phyloP scores from a whole-genome alignment of 2,888 invertebrate species.

The Ichneumoninae sp. region DNA sequence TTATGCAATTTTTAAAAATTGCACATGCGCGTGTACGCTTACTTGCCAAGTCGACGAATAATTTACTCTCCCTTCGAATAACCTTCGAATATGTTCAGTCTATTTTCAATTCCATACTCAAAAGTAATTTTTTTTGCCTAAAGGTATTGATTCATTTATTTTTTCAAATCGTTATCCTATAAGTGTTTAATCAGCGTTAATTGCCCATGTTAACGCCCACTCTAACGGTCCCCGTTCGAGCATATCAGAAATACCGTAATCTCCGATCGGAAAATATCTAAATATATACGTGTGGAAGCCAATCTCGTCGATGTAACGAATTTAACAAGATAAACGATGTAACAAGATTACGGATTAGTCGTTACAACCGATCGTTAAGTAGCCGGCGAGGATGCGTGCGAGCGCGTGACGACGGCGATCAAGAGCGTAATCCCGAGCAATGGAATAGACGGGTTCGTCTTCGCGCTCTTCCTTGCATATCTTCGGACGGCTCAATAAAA shows the following conservation, averaged over 20 bases:
- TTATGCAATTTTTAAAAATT: too few species aligned
- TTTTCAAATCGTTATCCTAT: not conserved
- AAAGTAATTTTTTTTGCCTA: not conserved
- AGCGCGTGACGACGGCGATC: constrained; percentile 9
- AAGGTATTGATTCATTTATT: not conserved
- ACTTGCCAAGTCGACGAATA: too few species aligned
- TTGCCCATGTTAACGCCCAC: not conserved
- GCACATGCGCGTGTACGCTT: too few species aligned
- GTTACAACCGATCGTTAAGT: constrained; percentile 8
- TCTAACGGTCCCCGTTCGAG: not conserved
- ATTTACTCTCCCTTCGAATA: not conserved
- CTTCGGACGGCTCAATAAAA: constrained; percentile 54
- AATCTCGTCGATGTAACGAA: not conserved
- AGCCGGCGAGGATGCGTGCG: not conserved
- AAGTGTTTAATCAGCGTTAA: not conserved
- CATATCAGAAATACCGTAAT: not conserved
- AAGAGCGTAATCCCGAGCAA: constrained; percentile 10
- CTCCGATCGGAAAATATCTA: not conserved
- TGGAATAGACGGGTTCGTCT: constrained; percentile 37
- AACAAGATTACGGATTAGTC: constrained; percentile 18
- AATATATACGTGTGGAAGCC: not conserved
- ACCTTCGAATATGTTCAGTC: not conserved
- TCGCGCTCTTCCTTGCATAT: constrained; percentile 42
- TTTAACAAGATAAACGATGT: constrained; percentile 8
- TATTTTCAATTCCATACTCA: not conserved